Evolutionary conservation across 2,113 vertebrate species (phyloP).

Genomic region (Ceratotherium simum): DNA sequence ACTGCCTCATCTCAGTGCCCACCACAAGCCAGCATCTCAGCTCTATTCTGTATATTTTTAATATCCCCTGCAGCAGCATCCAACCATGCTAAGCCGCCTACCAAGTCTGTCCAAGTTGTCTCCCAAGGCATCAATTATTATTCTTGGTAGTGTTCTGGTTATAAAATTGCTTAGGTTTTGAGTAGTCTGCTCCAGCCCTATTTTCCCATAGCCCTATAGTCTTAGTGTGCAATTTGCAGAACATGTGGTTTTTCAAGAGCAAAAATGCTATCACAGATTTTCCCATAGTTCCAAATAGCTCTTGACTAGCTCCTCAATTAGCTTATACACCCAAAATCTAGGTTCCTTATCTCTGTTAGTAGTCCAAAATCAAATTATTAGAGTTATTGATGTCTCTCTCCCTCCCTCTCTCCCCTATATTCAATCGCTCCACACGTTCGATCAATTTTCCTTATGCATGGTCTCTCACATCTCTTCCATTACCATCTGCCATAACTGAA

Average conservation of each 20-base stretch:
- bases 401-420: background rate
- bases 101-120: background rate
- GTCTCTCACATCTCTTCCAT: conserved; percentile 5
- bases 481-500: background rate
- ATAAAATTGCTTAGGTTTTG: background rate
- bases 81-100: background rate
- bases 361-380: background rate
- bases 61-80: background rate
- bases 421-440: background rate
- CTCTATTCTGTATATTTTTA: background rate
- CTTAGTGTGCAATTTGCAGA: background rate
- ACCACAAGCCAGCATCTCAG: background rate
- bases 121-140: conserved; percentile 14
- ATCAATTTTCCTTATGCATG: background rate
- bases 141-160: background rate
- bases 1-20: background rate
- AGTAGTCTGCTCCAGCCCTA: background rate
- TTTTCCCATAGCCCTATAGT: background rate
- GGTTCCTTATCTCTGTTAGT: background rate
- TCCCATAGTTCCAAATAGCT: background rate
- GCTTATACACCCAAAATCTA: background rate
- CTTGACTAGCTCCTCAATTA: conserved; percentile 13
- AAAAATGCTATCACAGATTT: conserved; percentile 19
- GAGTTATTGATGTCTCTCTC: background rate
- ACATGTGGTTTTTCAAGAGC: background rate